Conservation (phyloP, 37 sponge, comb jelly and placozoan genomes). For the Spongilla lacustris region DNA sequence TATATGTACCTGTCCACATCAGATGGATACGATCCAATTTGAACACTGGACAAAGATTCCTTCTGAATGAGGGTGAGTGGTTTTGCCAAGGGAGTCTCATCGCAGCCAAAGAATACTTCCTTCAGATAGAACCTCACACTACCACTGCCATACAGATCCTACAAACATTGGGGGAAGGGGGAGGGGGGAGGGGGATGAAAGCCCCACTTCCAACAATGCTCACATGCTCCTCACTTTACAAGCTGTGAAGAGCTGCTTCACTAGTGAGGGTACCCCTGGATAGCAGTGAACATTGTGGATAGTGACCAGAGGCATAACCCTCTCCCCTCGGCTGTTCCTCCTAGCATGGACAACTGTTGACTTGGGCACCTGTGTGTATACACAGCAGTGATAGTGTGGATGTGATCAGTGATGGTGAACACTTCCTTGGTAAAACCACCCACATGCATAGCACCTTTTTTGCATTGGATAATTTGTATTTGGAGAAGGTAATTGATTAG, state of each 20-base stretch:
- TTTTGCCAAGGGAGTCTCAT: slow-evolving; percentile 62
- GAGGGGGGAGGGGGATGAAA: background rate
- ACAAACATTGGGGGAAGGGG: too few relatives aligned
- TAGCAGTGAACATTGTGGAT: slow-evolving; percentile 80
- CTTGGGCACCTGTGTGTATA: slow-evolving; percentile 48
- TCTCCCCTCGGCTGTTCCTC: background rate
- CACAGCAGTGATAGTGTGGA: background rate
- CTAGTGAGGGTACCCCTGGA: slow-evolving; percentile 79
- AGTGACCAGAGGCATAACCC: slow-evolving; percentile 33
- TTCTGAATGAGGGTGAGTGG: slow-evolving; percentile 44
- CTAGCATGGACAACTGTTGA: slow-evolving; percentile 45
- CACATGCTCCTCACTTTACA: slow-evolving; percentile 24
- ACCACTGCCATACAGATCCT: slow-evolving; percentile 44
- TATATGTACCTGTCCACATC: background rate
- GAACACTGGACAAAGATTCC: slow-evolving; percentile 37
- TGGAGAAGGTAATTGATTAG: too few relatives aligned
- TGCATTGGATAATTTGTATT: too few relatives aligned
- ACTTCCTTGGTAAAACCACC: too few relatives aligned
- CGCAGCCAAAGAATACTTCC: slow-evolving; percentile 55
- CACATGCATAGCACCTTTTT: too few relatives aligned
- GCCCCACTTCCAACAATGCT: background rate
- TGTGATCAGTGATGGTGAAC: background rate
- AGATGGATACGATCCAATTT: slow-evolving; percentile 84
- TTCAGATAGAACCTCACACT: slow-evolving; percentile 43
- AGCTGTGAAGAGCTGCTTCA: slow-evolving; percentile 31